Conservation (phyloP, 2,888 invertebrate genomes). For the Macrosiphum euphorbiae region DNA sequence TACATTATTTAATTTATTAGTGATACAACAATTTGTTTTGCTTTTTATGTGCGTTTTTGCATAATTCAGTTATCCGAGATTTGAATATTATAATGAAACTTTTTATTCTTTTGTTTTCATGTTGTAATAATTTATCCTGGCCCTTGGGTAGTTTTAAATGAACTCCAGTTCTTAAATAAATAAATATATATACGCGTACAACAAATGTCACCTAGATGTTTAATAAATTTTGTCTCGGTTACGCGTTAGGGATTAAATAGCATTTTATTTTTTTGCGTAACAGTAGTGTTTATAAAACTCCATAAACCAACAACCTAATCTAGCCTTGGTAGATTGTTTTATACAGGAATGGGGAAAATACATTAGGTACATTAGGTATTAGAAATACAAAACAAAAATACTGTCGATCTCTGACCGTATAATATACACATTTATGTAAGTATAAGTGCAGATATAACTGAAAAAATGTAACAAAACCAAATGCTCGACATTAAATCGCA, state of each 20-base stretch:
- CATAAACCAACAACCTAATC: constrained; percentile 16
- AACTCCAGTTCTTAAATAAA: constrained; percentile 36
- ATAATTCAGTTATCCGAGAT: constrained; percentile 27
- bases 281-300: neutral
- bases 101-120: constrained; percentile 4
- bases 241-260: constrained; percentile 11
- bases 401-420: neutral
- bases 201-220: constrained; percentile 1
- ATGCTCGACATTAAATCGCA: neutral
- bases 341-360: neutral
- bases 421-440: neutral
- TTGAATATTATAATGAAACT: constrained; percentile 35
- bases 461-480: neutral
- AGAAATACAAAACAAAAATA: neutral
- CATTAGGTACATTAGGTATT: neutral
- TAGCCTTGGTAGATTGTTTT: neutral
- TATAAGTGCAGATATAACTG: neutral
- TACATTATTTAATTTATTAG: constrained; percentile 15
- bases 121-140: constrained; percentile 39
- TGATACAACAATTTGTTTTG: constrained; percentile 13
- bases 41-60: neutral
- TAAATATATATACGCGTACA: neutral
- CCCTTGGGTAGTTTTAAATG: constrained; percentile 14
- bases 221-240: constrained; percentile 34
- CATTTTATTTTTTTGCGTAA: neutral